Conservation (phyloP, 2,797 vertebrate species). For the Triplophysa bombifrons region DNA sequence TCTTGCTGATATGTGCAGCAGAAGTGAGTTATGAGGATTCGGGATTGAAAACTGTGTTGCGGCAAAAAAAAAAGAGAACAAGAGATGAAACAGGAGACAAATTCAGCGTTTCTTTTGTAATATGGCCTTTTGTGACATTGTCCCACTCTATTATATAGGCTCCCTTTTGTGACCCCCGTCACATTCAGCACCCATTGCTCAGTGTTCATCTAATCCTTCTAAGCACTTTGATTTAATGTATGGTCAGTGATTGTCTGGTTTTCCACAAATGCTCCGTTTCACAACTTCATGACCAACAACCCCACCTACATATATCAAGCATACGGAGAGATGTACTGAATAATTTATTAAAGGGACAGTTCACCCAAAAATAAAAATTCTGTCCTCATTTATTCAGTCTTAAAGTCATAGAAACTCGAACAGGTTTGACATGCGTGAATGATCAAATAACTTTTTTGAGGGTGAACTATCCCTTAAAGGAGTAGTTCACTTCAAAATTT, state of each 20-base stretch:
- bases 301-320: constrained; percentile 23
- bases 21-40: constrained; percentile 54
- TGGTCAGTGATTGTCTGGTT: constrained; percentile 58
- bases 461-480: too few species aligned
- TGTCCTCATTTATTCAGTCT: too few species aligned
- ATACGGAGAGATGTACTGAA: too few species aligned
- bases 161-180: constrained; percentile 65
- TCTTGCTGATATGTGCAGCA: constrained; percentile 34
- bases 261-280: constrained; percentile 33
- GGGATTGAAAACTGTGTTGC: constrained; percentile 18
- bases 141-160: constrained; percentile 59
- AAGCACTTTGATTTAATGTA: constrained; percentile 49
- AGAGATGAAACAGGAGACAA: constrained; percentile 47
- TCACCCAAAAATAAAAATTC: too few species aligned
- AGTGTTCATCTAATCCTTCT: constrained; percentile 67
- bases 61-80: constrained; percentile 27
- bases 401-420: too few species aligned
- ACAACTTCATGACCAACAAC: constrained; percentile 17
- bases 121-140: constrained; percentile 61
- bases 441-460: too few species aligned
- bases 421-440: too few species aligned
- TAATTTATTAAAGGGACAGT: too few species aligned
- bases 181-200: constrained; percentile 66
- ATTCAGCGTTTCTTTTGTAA: constrained; percentile 70
- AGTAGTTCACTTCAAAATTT: too few species aligned